Conservation (phyloP, 2,113 vertebrate species). For the Tachysurus fulvidraco region DNA sequence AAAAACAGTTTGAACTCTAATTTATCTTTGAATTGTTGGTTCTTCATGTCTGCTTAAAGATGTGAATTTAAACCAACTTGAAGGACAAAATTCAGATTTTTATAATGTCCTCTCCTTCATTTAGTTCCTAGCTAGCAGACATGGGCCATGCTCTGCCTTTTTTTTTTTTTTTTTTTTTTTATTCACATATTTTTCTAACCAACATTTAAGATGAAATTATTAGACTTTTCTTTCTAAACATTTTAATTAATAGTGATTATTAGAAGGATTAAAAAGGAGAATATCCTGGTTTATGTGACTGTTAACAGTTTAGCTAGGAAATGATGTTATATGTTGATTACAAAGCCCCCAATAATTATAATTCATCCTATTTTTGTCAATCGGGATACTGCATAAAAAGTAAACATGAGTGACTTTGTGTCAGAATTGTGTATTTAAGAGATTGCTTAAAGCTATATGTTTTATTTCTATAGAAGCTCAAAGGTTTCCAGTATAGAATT, state of each 20-base stretch:
- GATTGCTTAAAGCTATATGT: background rate
- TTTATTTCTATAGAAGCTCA: background rate
- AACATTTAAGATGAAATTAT: background rate
- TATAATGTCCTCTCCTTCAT: slow-evolving; percentile 20
- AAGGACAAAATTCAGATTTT: background rate
- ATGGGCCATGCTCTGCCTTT: background rate
- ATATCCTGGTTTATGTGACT: background rate
- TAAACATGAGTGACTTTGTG: background rate
- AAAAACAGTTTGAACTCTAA: background rate
- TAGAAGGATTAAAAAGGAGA: background rate
- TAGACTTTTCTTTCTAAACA: background rate
- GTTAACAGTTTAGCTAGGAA: background rate
- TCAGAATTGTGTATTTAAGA: background rate
- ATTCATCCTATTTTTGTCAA: background rate
- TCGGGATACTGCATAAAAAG: background rate
- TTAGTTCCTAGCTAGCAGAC: slow-evolving; percentile 8
- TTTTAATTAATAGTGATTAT: background rate
- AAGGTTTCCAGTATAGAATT: background rate
- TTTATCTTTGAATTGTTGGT: background rate
- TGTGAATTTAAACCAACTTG: background rate
- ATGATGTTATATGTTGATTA: background rate
- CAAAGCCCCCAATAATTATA: background rate
- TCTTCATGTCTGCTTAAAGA: background rate
- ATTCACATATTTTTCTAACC: background rate
- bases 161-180: background rate